These are phyloP conservation scores for Cryptotis parvus DNA, from an alignment of 2,113 vertebrate species.

Conservation along the genomic window DNA sequence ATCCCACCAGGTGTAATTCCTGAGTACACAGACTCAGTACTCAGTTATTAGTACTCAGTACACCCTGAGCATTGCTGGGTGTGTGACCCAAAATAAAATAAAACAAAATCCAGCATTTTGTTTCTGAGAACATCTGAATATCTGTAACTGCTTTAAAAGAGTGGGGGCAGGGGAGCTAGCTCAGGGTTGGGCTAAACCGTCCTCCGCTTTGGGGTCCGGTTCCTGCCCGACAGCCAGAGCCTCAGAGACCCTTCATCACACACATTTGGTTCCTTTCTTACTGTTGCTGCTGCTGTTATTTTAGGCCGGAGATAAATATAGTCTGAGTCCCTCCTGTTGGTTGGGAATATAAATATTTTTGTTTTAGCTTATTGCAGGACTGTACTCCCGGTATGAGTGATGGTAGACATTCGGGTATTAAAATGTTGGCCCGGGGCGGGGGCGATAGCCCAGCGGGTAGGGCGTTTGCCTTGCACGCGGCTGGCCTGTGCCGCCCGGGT, in stretches of 20 bases:
- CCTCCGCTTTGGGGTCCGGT: background rate
- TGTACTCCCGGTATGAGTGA: background rate
- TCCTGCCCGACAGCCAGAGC: background rate
- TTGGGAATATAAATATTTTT: background rate
- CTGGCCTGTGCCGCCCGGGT: too few species aligned
- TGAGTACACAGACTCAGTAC: too few species aligned
- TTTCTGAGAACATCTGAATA: constrained; percentile 97
- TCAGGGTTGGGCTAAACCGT: background rate
- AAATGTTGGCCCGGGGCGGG: too few species aligned
- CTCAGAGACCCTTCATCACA: background rate
- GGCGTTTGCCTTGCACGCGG: too few species aligned
- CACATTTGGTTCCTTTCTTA: background rate
- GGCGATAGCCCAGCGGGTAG: too few species aligned
- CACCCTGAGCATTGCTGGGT: too few species aligned
- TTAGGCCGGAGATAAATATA: background rate
- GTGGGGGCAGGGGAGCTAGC: background rate
- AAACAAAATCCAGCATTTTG: constrained; percentile 92
- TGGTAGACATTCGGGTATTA: constrained; percentile 22
- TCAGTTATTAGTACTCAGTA: too few species aligned
- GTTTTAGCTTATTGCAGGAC: background rate
- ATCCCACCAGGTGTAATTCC: too few species aligned
- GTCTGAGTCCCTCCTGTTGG: constrained; percentile 9
- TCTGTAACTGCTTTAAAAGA: constrained; percentile 88
- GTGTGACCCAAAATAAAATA: too few species aligned
- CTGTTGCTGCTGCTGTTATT: background rate